phyloP scores from a whole-genome alignment of 2,888 invertebrate species.

The Dicyrtomina minuta region DNA sequence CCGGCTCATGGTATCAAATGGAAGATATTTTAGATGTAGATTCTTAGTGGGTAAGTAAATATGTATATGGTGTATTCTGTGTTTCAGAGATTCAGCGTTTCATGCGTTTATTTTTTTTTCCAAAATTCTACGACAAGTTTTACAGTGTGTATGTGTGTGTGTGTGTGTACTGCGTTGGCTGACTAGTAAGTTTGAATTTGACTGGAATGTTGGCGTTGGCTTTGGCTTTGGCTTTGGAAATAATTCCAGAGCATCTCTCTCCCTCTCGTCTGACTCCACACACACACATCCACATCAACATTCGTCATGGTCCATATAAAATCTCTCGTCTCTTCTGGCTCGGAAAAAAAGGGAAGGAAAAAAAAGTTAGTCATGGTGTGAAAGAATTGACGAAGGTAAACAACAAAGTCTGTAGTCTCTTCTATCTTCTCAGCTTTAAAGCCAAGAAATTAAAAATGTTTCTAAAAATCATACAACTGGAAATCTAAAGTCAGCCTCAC shows the following conservation, averaged over 20 bases:
- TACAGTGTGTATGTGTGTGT: background rate
- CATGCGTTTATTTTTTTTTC: background rate
- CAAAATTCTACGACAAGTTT: background rate
- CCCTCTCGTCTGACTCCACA: background rate
- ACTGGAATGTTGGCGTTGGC: background rate
- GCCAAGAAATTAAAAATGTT: too few species aligned
- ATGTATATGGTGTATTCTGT: too few species aligned
- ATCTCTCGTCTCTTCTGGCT: conserved; percentile 1
- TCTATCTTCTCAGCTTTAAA: too few species aligned
- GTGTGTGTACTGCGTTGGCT: background rate
- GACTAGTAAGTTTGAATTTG: too few species aligned
- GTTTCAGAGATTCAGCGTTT: background rate
- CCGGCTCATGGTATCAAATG: too few species aligned
- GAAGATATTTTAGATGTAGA: too few species aligned
- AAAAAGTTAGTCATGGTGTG: conserved; percentile 31
- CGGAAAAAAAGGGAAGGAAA: too few species aligned
- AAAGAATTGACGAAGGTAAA: conserved; percentile 30
- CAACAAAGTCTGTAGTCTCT: too few species aligned
- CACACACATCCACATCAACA: background rate
- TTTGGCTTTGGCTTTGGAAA: background rate
- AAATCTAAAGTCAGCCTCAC: too few species aligned
- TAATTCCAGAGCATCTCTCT: background rate
- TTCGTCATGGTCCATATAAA: conserved; percentile 31
- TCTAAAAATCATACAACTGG: too few species aligned
- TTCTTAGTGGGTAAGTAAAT: too few species aligned